Base-by-base conservation (phyloP, 2,797 vertebrate species). In the Myotis planiceps region DNA sequence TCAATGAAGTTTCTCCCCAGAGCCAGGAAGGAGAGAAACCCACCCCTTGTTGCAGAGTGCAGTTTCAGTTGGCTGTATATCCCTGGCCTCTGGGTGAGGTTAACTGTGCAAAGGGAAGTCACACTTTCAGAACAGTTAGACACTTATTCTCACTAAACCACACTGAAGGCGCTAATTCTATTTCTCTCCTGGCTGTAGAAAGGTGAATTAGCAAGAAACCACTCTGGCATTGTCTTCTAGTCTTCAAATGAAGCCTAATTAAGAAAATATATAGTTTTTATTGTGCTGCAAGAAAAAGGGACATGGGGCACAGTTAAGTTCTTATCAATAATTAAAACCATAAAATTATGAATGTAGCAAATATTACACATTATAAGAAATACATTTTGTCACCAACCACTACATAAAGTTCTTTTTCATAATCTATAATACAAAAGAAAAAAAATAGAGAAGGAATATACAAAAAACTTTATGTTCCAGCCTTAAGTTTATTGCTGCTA, bases 191-290 rank as follows among this genome's bases (percentile, higher is more conserved):
- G 69, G 78, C 51, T 92, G 14, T 83, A 53, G 92, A 83, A 96
- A 93, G 95, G 95, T 97, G 92, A 97, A 97, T 96, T 97, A 97
- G 69, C 47, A 86, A 96, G 90, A 92, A 83, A 39, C 27, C 60
- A 96, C 49, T 94, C 60, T 53, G 84, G 63, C 65, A n/a, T 93
- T 97, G 96, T 97, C 96, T 97, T 83, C 66, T 60, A 83, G 92
- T 96, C 82, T 93, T 98, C 90, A 96, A 96, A 93, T 95, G 93
- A 97, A 98, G 95, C 92, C 97, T 97, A 97, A 98, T 97, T 98
- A 98, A 97, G 97, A 94, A 98, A 97, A 98, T 97, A 98, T 97
- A 97, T 96, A 97, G 97, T 96, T 96, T 98, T 97, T 97, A 97
- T 97, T 96, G 96, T 97, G 95, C 95, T 85, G 58, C 75, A 97